Conservation (phyloP, 2,888 invertebrate species). For the Cantharis nigra region DNA sequence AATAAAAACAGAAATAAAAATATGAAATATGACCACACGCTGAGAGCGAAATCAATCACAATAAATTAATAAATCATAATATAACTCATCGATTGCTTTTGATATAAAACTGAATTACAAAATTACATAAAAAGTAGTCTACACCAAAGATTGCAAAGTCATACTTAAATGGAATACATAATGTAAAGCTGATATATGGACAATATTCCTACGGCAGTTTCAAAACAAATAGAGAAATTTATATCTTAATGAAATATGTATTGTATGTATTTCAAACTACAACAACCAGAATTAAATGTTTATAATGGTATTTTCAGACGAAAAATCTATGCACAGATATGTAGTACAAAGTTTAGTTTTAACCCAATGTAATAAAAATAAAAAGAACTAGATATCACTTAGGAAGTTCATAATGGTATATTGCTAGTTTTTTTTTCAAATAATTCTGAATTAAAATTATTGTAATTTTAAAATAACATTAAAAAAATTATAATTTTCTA, state of each 20-base stretch:
- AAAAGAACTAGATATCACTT: too few species aligned
- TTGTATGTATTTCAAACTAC: background rate
- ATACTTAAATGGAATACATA: slow-evolving; percentile 36
- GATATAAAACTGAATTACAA: slow-evolving; percentile 27
- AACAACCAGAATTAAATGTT: background rate
- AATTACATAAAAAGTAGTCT: slow-evolving; percentile 34
- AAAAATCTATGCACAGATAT: too few species aligned
- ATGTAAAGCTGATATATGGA: slow-evolving; percentile 14
- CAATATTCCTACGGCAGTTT: slow-evolving; percentile 14
- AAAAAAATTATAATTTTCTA: too few species aligned
- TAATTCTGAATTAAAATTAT: too few species aligned
- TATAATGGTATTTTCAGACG: background rate
- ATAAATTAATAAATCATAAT: slow-evolving; percentile 30
- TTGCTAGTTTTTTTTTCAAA: too few species aligned
- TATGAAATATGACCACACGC: slow-evolving; percentile 25
- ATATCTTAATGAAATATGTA: background rate
- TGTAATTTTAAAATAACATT: too few species aligned
- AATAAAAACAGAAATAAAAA: background rate
- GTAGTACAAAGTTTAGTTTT: too few species aligned
- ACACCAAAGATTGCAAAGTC: slow-evolving; percentile 32
- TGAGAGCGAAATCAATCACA: slow-evolving; percentile 23
- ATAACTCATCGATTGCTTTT: slow-evolving; percentile 23
- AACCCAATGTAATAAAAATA: too few species aligned
- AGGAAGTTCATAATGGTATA: too few species aligned
- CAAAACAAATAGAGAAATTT: background rate